Percentiles rank a stretch among this genome's conserved stretches.
These are phyloP conservation scores for Ia io DNA, from an alignment of 2,113 vertebrate species.

Conservation along the genomic window DNA sequence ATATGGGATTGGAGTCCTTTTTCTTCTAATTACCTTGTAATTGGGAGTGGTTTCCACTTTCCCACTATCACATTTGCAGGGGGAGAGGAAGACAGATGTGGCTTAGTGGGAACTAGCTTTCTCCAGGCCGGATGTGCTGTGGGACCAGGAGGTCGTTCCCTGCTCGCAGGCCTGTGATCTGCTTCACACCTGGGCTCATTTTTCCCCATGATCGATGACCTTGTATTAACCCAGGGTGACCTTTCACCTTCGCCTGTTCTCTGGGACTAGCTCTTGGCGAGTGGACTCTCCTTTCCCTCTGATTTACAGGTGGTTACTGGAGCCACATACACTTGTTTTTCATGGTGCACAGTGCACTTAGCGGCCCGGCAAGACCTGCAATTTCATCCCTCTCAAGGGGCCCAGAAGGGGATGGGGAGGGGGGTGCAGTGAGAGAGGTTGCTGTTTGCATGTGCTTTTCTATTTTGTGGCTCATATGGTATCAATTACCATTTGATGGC, in stretches of 20 bases:
- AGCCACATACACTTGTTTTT: constrained; percentile 90
- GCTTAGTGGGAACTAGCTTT: constrained; percentile 10
- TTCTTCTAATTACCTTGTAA: constrained; percentile 50
- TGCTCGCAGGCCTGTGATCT: constrained; percentile 25
- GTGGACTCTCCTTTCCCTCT: constrained; percentile 65
- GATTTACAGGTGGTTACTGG: constrained; percentile 89
- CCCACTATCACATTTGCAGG: constrained; percentile 41
- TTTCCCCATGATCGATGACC: constrained; percentile 48
- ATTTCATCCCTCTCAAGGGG: constrained; percentile 82
- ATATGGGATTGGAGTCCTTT: neutral
- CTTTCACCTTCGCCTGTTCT: constrained; percentile 66
- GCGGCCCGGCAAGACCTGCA: constrained; percentile 85
- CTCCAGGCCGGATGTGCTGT: constrained; percentile 52
- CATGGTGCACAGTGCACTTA: constrained; percentile 90
- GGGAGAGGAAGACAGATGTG: constrained; percentile 61
- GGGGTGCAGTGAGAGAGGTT: constrained; percentile 58
- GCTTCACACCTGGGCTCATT: constrained; percentile 77
- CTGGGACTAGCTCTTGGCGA: constrained; percentile 42
- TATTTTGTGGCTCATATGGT: constrained; percentile 88
- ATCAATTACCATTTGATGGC: constrained; percentile 92
- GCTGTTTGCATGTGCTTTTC: constrained; percentile 78
- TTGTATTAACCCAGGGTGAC: constrained; percentile 68
- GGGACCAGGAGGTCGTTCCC: neutral
- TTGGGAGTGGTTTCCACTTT: constrained; percentile 56
- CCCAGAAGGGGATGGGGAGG: constrained; percentile 49